These are phyloP conservation scores for Drosophila monieri DNA, from an alignment of 2,888 invertebrate species.

Conservation along the genomic window DNA sequence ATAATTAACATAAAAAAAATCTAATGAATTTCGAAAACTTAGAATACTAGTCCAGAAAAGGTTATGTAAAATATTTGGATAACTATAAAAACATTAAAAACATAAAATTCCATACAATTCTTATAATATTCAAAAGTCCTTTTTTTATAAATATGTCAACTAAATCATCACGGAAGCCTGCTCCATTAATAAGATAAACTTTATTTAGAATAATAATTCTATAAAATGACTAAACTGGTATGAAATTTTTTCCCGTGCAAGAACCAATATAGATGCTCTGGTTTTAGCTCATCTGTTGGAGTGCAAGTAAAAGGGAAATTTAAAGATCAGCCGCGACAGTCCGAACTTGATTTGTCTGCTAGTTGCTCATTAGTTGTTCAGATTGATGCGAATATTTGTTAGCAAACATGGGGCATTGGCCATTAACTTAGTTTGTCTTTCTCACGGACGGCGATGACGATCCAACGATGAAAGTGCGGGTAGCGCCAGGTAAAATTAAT, in stretches of 20 bases:
- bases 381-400: conserved; percentile 38
- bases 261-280: conserved; percentile 46
- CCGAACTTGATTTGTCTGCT: conserved; percentile 22
- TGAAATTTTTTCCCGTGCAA: conserved; percentile 19
- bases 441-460: conserved; percentile 40
- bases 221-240: background rate
- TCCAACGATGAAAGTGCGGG: conserved; percentile 50
- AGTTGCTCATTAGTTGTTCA: conserved; percentile 26
- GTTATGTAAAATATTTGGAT: no score
- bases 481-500: conserved; percentile 36
- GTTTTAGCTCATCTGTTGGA: conserved; percentile 30
- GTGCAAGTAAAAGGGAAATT: conserved; percentile 66
- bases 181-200: no score
- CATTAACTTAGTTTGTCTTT: conserved; percentile 57
- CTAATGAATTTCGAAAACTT: background rate
- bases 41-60: background rate
- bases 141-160: no score
- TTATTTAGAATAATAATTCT: background rate
- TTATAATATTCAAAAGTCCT: background rate
- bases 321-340: conserved; percentile 16
- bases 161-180: no score
- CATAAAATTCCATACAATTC: background rate
- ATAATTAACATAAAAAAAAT: conserved; percentile 32
- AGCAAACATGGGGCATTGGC: conserved; percentile 38
- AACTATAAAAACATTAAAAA: no score